phyloP scores from a whole-genome alignment of 2,113 vertebrate species.

The Otolemur garnettii region DNA sequence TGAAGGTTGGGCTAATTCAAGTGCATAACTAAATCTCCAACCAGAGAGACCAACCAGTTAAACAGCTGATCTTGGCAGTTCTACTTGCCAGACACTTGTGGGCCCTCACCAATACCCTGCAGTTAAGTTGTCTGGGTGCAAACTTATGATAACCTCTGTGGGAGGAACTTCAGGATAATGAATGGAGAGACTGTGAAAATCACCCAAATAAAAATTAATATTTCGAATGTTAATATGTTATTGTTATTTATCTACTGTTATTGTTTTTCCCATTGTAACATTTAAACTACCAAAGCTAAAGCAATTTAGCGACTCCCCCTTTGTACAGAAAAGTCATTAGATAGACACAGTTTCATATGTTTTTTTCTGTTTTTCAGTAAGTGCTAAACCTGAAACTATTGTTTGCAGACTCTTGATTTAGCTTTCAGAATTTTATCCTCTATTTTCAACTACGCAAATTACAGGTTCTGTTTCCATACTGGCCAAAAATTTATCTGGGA shows the following conservation, averaged over 20 bases:
- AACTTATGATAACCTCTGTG: not conserved
- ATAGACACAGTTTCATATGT: not conserved
- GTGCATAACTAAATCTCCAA: not conserved
- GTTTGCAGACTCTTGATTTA: slow-evolving; percentile 35
- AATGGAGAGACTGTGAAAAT: slow-evolving; percentile 23
- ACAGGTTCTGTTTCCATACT: slow-evolving; percentile 55
- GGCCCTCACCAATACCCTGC: not conserved
- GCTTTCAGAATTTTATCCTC: slow-evolving; percentile 43
- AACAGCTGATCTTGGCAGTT: not conserved
- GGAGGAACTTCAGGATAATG: not conserved
- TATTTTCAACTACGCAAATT: not conserved
- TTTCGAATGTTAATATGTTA: slow-evolving; percentile 12
- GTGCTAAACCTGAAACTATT: slow-evolving; percentile 13
- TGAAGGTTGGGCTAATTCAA: not conserved
- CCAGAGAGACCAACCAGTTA: not conserved
- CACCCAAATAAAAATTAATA: not conserved
- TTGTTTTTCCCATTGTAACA: not conserved
- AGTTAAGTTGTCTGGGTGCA: not conserved
- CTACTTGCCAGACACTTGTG: not conserved
- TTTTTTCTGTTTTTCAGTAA: not conserved
- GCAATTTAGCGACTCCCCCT: not conserved
- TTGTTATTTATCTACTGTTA: slow-evolving; percentile 7
- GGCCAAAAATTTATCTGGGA: not conserved
- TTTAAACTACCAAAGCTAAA: slow-evolving; percentile 13
- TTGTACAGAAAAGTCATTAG: not conserved